Evolutionary conservation across 1,140 invertebrate genomes (phyloP).

Genomic region (Listronotus bonariensis): DNA sequence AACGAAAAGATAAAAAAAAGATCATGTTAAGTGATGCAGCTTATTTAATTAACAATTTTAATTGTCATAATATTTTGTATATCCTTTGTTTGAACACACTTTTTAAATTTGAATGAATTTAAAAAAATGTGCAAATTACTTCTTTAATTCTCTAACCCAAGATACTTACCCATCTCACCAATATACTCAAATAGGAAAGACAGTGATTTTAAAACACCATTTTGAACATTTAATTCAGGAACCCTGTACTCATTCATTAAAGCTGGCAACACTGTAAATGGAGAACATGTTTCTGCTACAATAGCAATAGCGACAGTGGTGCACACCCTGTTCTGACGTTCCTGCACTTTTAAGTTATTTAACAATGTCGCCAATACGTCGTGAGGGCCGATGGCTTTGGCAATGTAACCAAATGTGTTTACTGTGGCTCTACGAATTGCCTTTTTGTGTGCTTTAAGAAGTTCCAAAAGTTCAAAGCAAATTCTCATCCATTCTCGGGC

Average conservation of each 20-base stretch:
- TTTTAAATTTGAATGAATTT: no score
- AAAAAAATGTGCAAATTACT: no score
- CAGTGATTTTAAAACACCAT: constrained; percentile 97
- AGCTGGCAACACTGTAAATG: constrained; percentile 97
- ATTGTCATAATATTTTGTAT: no score
- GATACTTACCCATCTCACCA: constrained; percentile 89
- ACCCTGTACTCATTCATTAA: constrained; percentile 99
- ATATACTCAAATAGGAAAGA: constrained; percentile 99
- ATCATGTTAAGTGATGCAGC: no score
- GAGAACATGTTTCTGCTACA: constrained; percentile 98
- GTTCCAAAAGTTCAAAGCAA: constrained; percentile 96
- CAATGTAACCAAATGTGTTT: constrained; percentile 99
- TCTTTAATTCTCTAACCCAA: background rate
- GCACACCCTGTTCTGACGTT: constrained; percentile 52
- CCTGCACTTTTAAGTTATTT: constrained; percentile 60
- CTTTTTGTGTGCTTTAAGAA: constrained; percentile 98
- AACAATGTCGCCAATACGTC: constrained; percentile 75
- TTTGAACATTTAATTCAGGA: constrained; percentile 98
- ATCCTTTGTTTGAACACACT: no score
- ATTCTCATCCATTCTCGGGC: constrained; percentile 99
- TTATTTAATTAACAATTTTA: no score
- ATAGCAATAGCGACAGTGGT: constrained; percentile 78
- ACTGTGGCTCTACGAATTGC: constrained; percentile 98
- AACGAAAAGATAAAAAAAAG: no score
- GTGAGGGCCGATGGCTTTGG: constrained; percentile 99